Percentiles rank a stretch among this genome's conserved stretches.
These are phyloP conservation scores for Copsychus sechellarum DNA, from an alignment of 2,113 vertebrate species.

Conservation along the genomic window DNA sequence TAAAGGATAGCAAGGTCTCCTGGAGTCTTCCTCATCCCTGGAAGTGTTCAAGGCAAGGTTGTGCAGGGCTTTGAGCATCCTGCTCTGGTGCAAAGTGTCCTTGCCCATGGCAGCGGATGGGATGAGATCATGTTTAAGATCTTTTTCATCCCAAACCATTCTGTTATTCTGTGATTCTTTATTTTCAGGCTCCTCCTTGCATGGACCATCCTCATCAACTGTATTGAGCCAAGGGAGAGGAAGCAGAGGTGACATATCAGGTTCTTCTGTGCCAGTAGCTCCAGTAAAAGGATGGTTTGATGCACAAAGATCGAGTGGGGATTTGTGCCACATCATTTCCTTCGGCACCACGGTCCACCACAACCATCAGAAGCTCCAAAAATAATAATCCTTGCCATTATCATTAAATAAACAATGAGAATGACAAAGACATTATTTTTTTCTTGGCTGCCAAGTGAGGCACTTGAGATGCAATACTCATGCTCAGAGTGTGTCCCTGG, in stretches of 20 bases:
- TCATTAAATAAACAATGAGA: not conserved
- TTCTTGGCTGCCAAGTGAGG: not conserved
- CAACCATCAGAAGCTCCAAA: not conserved
- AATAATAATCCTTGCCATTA: not conserved
- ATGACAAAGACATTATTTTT: not conserved
- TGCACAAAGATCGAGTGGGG: accelerated
- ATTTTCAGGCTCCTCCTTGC: not conserved
- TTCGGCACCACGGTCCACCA: not conserved
- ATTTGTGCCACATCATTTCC: not conserved
- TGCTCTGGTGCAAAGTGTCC: not conserved
- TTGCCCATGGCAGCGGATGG: not conserved
- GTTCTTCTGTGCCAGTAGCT: not conserved
- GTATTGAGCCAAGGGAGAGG: not conserved
- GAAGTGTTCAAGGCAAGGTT: not conserved
- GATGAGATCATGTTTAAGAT: not conserved
- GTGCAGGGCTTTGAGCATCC: not conserved
- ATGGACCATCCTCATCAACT: accelerated
- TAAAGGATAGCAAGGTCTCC: not conserved
- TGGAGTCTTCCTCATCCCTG: not conserved
- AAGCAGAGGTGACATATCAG: not conserved
- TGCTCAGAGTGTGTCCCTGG: not conserved
- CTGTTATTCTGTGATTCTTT: not conserved
- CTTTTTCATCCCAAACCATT: not conserved
- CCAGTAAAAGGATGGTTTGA: not conserved
- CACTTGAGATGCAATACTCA: not conserved